Evolutionary conservation across 2,888 invertebrate genomes (phyloP), one percentile per base, ranked within the genome.

Genomic region (Allacma fusca): DNA sequence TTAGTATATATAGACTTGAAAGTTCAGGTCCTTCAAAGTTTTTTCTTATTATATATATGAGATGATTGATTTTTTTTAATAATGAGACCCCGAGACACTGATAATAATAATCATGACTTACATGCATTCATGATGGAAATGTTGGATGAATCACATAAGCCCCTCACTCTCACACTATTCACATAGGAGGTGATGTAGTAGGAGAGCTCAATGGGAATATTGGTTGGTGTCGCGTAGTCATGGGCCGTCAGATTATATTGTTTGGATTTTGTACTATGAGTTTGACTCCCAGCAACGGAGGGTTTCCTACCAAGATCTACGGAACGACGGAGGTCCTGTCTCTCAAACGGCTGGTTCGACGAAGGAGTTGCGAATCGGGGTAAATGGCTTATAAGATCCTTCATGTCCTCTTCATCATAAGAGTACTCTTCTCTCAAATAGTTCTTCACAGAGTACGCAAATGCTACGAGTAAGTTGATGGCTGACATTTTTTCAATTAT

Each of bases 321-420:
- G 34, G 73, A 73, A 13, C 40, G 59, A 21, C 73, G 59, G 19
- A 43, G 40, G 23, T 76, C 70, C 26, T 79, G 77, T 19, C 19
- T 65, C 28, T 44, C 34, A 12, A 77, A 29, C 1, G 79, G 77
- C 69, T 64, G 77, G 68, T 80, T 83, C 1, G 83, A 82, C 21
- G 80, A 79, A 2, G 84, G 83, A 5, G 82, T 83, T 12, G 78
- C 72, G 67, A 84, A 82, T 40, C 72, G 76, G 1, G 83, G 84
- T 43, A 84, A 65, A 75, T 82, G 82, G 64, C 77, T 78, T 13
- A 82, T 77, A 16, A 81, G 70, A 23, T 80, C 65, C 57, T 81
- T 73, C 57, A 84, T 75, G 68, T 83, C 84, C 13, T 72, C 75
- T 29, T 81, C 80, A 21, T 82, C 82, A 44, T 81, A 80, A 4